These are phyloP conservation scores for Pseudeuparius sepicola DNA, from an alignment of 2,888 invertebrate genomes.

Conservation along the genomic window DNA sequence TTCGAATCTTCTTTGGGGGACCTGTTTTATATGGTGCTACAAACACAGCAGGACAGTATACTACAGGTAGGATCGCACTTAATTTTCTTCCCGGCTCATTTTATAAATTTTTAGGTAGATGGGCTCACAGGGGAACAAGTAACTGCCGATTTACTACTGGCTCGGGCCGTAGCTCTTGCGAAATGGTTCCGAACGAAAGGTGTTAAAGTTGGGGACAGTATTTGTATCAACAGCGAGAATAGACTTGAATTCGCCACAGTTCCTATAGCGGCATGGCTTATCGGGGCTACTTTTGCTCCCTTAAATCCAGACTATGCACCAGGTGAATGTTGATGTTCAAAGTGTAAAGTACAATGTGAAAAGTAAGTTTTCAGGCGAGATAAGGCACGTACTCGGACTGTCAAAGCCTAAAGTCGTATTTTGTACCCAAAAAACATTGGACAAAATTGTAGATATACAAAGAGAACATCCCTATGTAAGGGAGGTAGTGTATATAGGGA, in stretches of 20 bases:
- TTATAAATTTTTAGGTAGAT: conserved; percentile 41
- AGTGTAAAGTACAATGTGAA: too few relatives aligned
- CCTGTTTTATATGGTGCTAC: conserved; percentile 30
- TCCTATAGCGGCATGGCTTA: conserved; percentile 46
- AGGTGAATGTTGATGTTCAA: too few relatives aligned
- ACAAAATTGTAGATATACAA: conserved; percentile 46
- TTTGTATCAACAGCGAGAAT: conserved; percentile 55
- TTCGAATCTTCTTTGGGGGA: conserved; percentile 32
- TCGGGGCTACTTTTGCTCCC: conserved; percentile 51
- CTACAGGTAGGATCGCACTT: conserved; percentile 36
- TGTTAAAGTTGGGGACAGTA: conserved; percentile 46
- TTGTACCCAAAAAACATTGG: conserved; percentile 49
- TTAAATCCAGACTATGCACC: conserved; percentile 54
- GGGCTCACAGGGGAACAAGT: conserved; percentile 47
- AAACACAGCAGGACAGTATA: conserved; percentile 31
- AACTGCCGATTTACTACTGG: conserved; percentile 47
- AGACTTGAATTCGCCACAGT: conserved; percentile 49
- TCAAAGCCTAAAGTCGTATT: conserved; percentile 63
- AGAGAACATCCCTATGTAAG: conserved; percentile 44
- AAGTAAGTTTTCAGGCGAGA: conserved; percentile 38
- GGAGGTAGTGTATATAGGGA: conserved; percentile 49
- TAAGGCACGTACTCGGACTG: conserved; percentile 55
- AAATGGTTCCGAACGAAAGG: conserved; percentile 44
- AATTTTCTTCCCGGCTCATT: too few relatives aligned
- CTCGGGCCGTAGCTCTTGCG: conserved; percentile 47